Conservation (phyloP, 2,113 vertebrate genomes). For the Poeciliopsis occidentalis region DNA sequence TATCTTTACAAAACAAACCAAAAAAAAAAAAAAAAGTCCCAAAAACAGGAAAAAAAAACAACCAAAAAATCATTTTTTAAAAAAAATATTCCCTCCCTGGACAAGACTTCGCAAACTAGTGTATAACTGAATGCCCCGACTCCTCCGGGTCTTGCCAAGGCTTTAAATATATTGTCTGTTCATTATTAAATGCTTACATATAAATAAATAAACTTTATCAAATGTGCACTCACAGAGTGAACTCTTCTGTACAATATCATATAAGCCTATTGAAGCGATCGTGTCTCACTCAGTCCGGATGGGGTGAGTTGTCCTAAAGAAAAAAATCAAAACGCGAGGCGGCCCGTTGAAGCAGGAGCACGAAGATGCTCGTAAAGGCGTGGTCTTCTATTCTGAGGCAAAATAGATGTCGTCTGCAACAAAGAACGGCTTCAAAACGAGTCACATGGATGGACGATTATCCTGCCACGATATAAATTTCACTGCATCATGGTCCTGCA, state of each 20-base stretch:
- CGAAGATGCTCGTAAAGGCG: constrained; percentile 50
- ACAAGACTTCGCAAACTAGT: constrained; percentile 84
- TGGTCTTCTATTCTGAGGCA: constrained; percentile 51
- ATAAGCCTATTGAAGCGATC: constrained; percentile 93
- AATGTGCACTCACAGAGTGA: constrained; percentile 99
- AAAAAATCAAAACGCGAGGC: constrained; percentile 15
- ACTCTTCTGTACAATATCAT: constrained; percentile 99
- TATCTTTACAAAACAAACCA: constrained; percentile 22
- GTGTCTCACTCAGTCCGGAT: constrained; percentile 77
- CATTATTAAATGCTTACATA: constrained; percentile 92
- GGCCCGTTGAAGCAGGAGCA: constrained; percentile 23
- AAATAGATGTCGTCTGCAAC: constrained; percentile 47
- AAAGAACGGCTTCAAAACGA: constrained; percentile 34
- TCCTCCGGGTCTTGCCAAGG: constrained; percentile 83
- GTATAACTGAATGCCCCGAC: constrained; percentile 79
- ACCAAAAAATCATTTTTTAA: constrained; percentile 39
- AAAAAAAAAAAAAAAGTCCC: constrained; percentile 56
- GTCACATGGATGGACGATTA: constrained; percentile 18
- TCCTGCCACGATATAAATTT: constrained; percentile 39
- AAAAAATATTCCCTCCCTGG: constrained; percentile 88
- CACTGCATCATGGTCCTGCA: constrained; percentile 49
- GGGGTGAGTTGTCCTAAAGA: constrained; percentile 52
- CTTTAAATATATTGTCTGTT: constrained; percentile 89
- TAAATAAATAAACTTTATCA: constrained; percentile 99
- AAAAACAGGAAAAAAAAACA: constrained; percentile 34